Conservation (phyloP, 1,140 invertebrate genomes). For the Zaprionus davidi region DNA sequence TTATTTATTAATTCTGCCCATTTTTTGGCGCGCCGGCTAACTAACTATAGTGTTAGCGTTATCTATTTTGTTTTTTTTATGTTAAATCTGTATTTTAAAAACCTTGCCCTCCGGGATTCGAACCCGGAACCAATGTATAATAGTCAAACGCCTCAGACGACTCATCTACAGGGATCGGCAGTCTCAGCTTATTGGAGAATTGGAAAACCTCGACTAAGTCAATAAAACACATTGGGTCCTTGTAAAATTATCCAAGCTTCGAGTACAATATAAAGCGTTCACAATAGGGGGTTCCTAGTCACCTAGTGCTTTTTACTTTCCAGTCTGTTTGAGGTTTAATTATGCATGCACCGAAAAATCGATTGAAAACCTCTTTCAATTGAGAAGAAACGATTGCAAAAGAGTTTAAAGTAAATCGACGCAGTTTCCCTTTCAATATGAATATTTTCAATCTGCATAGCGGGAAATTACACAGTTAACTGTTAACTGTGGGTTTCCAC, state of each 20-base stretch:
- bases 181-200: not conserved
- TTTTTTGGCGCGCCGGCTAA: too few relatives aligned
- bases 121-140: too few relatives aligned
- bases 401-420: slow-evolving; percentile 73
- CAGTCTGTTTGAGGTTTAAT: slow-evolving; percentile 52
- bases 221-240: not conserved
- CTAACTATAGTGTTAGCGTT: too few relatives aligned
- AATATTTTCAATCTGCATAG: slow-evolving; percentile 53
- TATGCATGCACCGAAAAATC: slow-evolving; percentile 58
- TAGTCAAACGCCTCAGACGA: too few relatives aligned
- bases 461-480: slow-evolving; percentile 61
- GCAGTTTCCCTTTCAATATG: slow-evolving; percentile 39
- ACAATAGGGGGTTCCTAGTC: slow-evolving; percentile 7
- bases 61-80: too few relatives aligned
- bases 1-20: too few relatives aligned
- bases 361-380: slow-evolving; percentile 61
- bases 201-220: not conserved
- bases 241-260: not conserved
- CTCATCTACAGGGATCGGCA: too few relatives aligned
- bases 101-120: too few relatives aligned
- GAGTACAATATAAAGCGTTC: not conserved
- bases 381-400: slow-evolving; percentile 61
- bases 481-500: slow-evolving; percentile 71
- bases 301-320: slow-evolving; percentile 16
- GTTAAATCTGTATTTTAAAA: too few relatives aligned